Conservation (phyloP, 1,140 invertebrate genomes). For the Cyclargus thomasi region DNA sequence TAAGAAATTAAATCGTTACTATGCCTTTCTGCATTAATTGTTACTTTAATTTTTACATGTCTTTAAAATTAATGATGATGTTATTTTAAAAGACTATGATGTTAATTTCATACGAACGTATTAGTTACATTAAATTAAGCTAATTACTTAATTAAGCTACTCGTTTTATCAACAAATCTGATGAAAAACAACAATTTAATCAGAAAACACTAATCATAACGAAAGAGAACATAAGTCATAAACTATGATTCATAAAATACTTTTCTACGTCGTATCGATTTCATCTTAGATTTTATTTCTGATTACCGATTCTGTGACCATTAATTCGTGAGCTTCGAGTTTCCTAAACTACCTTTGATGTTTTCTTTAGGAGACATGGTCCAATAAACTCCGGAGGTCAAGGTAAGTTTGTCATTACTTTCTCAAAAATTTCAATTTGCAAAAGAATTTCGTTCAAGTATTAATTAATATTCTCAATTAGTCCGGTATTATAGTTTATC, state of each 20-base stretch:
- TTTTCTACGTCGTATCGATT: background rate
- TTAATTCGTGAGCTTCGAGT: background rate
- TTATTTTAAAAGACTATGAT: too few relatives aligned
- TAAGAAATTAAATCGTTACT: too few relatives aligned
- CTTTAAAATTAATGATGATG: too few relatives aligned
- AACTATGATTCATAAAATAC: conserved; percentile 2
- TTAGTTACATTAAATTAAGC: too few relatives aligned
- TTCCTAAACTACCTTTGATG: background rate
- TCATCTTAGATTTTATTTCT: conserved; percentile 7
- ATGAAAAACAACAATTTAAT: background rate
- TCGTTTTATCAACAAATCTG: background rate
- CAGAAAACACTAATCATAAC: background rate
- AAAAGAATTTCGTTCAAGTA: background rate
- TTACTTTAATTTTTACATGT: too few relatives aligned
- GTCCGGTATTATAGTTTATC: background rate
- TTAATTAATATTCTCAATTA: conserved; percentile 3
- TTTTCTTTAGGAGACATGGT: background rate
- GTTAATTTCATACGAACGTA: background rate
- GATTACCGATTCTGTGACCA: conserved; percentile 3
- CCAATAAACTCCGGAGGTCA: background rate
- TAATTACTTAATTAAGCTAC: background rate
- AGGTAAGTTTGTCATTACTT: background rate
- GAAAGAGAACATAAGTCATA: background rate
- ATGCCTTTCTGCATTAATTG: too few relatives aligned
- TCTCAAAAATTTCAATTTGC: background rate